Evolutionary conservation across 2,113 vertebrate genomes (phyloP), one percentile per base, ranked within the genome.

Genomic region (Toxostoma redivivum): DNA sequence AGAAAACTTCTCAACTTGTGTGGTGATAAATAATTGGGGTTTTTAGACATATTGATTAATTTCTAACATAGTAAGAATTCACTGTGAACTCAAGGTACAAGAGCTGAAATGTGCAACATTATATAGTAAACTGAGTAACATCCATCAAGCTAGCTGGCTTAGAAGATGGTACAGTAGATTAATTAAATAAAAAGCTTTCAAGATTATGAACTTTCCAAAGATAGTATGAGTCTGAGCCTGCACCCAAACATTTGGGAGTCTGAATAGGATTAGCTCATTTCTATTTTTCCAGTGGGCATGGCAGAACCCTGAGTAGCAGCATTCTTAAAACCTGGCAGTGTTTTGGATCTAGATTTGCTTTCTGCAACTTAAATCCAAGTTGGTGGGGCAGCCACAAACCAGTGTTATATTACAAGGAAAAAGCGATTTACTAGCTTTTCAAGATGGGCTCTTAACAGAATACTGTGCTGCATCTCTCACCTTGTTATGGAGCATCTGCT

Each of bases 101-200:
- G 58, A 92, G 50, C 50, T 51, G 74, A 79, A 94, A 79, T 72
- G 28, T 58, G 23, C 62, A 54, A 42, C 7, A 5, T 71, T 76
- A 37, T 56, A 30, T 69, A 48, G 45, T 92, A 37, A 56, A 27
- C 1, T 6, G 11, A 79, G 15, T 82, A 87, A 85, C 48, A 65
- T 72, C 53, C 53, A 45, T 81, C 62, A 77, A 61, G n/a, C 48
- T 65, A 21, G 71, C 40, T 94, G 62, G 13, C 74, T 92, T 82
- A 82, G 73, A 73, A 80, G 37, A 23, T 56, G 57, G 37, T 65
- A 54, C 25, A 50, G 58, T 38, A 83, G 80, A 50, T 88, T 58
- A 77, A 81, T 86, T 50, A 77, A 88, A 60, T 88, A 53, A 94
- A 90, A 95, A 86, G 50, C 74, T 88, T 90, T 90, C 35, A 54